Base-by-base conservation (phyloP, 30 jellyfish, hydroid and myxozoan genomes). In the Pelagia noctiluca region DNA sequence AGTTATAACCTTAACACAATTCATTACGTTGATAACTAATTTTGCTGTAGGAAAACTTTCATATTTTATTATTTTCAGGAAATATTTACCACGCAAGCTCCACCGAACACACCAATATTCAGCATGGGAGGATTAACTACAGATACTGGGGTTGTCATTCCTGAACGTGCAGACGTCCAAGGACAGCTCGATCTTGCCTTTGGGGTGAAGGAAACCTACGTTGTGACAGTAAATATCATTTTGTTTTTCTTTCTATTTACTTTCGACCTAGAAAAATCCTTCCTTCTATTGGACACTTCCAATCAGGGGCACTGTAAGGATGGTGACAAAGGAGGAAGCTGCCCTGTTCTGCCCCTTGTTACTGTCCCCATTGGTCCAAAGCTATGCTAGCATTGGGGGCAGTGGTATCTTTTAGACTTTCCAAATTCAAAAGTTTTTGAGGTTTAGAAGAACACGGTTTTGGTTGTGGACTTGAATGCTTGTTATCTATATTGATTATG, bases 191-290 rank as follows among this genome's bases (percentile, higher is more conserved):
- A 88, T 72, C 82, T 88, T 35, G 49, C 75, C 0, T 60, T n/a
- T 78, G 97, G 97, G 2, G 97, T 71, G 18, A 88, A 80, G 60
- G 97, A 88, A 50, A 66, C 97, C 4, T 78, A 4, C 35, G 90
- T 88, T 68, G 76, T 88, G 8, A 76, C 83, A 69, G 97, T 88
- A 78, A 30, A 42, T 42, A 42, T 42, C 16, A 42, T 16, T 42
- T 16, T 42, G 57, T 42, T 42, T 42, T 42, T n/a, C n/a, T n/a
- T n/a, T n/a, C n/a, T n/a, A n/a, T n/a, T n/a, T n/a, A n/a, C n/a
- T n/a, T n/a, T n/a, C n/a, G n/a, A n/a, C n/a, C n/a, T n/a, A n/a
- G n/a, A n/a, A n/a, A n/a, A n/a, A n/a, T n/a, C n/a, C n/a, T n/a
- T n/a, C n/a, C n/a, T n/a, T n/a, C n/a, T n/a, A n/a, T n/a, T n/a